Evolutionary conservation across 2,113 vertebrate genomes (phyloP).

Genomic region (Rhombomys opimus): DNA sequence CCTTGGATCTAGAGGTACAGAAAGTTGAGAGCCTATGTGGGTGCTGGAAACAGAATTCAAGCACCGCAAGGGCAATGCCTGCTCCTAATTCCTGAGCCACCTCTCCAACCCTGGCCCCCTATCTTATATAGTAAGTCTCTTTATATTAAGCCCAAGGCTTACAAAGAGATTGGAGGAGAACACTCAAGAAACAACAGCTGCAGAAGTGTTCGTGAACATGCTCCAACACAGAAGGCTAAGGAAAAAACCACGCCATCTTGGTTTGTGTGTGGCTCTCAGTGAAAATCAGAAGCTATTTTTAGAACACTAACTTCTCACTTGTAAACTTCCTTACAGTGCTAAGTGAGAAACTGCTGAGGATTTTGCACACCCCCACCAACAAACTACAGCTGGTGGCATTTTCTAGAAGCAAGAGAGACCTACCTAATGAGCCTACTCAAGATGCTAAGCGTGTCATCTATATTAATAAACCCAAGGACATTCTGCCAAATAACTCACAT

Average conservation of each 20-base stretch:
- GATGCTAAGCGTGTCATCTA: not conserved
- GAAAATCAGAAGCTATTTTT: constrained; percentile 88
- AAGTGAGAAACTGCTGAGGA: constrained; percentile 88
- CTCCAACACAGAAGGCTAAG: not conserved
- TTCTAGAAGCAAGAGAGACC: constrained; percentile 78
- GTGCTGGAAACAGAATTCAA: not conserved
- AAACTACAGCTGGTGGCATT: constrained; percentile 85
- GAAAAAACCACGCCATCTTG: constrained; percentile 50
- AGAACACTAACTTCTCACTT: constrained; percentile 87
- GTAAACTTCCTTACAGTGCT: constrained; percentile 87
- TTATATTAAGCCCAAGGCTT: not conserved
- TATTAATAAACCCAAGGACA: constrained; percentile 47
- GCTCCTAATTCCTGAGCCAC: not conserved
- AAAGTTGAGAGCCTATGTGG: not conserved
- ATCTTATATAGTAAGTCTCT: not conserved
- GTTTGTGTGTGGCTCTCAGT: constrained; percentile 84
- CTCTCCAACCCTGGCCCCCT: not conserved
- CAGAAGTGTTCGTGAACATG: not conserved
- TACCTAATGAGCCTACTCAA: constrained; percentile 22
- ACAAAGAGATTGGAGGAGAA: not conserved
- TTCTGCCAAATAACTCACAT: not conserved
- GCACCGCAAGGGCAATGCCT: not conserved
- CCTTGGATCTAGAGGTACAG: not conserved
- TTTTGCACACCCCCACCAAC: constrained; percentile 81
- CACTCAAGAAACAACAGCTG: constrained; percentile 38